Evolutionary conservation across 2,888 invertebrate genomes (phyloP).

Genomic region (Oscheius onirici): DNA sequence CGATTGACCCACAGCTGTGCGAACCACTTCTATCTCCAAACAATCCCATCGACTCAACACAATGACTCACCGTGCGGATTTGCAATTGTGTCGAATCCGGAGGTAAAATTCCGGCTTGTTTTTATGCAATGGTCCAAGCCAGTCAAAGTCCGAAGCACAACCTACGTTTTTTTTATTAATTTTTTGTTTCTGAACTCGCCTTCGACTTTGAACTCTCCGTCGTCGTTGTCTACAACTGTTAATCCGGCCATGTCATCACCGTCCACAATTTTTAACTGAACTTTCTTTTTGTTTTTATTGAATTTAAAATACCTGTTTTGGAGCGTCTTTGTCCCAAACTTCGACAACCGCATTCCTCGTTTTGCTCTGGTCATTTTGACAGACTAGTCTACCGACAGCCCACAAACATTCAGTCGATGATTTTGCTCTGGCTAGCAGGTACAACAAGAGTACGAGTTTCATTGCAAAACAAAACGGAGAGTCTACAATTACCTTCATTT

Average conservation of each 20-base stretch:
- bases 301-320: conserved; percentile 35
- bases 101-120: conserved; percentile 65
- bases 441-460: conserved; percentile 17
- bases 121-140: conserved; percentile 47
- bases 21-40: neutral
- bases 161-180: conserved; percentile 37
- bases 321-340: conserved; percentile 63
- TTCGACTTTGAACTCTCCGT: conserved; percentile 56
- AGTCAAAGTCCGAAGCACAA: conserved; percentile 61
- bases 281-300: neutral
- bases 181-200: conserved; percentile 4
- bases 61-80: conserved; percentile 24
- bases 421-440: conserved; percentile 36
- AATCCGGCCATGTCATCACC: conserved; percentile 63
- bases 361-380: conserved; percentile 49
- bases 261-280: conserved; percentile 38
- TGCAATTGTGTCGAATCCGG: conserved; percentile 58
- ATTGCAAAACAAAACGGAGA: neutral
- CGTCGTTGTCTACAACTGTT: conserved; percentile 50
- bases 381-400: conserved; percentile 60
- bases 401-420: conserved; percentile 60
- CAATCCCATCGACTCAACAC: neutral
- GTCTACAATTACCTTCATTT: neutral
- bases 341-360: conserved; percentile 57
- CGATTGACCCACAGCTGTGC: too few species aligned